Base-by-base conservation (phyloP, 2,797 vertebrate species). In the Huso huso region DNA sequence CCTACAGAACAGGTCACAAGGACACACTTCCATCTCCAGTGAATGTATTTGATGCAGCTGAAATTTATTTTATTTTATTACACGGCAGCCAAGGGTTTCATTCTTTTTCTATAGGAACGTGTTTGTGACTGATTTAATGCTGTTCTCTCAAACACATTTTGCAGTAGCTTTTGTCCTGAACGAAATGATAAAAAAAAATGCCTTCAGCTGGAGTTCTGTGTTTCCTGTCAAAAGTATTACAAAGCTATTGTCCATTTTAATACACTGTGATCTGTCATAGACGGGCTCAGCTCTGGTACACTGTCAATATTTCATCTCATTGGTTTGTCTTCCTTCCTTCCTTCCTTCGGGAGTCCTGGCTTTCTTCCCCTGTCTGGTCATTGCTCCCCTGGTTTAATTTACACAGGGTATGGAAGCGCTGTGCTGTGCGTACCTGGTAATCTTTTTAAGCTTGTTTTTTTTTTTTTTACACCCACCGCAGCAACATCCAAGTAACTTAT, bases 211-310 rank as follows among this genome's bases (percentile, higher is more conserved):
- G 23, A 37, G 23, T 37, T 37, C 23, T 6, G 11, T 48, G 7
- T 63, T 49, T 63, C 7, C 10, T 49, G 62, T 12, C 49, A 13
- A 8, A 10, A 48, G 37, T 63, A 10, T 66, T 69, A 58, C 70
- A 73, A 71, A 68, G 37, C 23, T 66, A 59, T 37, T 70, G 75
- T 68, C 74, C 79, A 55, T 64, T 68, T 70, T 77, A 68, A 72
- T 75, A 69, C 48, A 48, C 51, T 53, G 68, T 51, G 13, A 49
- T 70, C 66, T 69, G 57, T 74, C 55, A 70, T 62, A 63, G 51
- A 63, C 18, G 49, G 53, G 51, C 23, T 61, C 63, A 65, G 12
- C 12, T 58, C 11, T 58, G 64, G 66, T 72, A 51, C 53, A 52
- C 37, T 13, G 67, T 72, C 75, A 64, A 67, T 69, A 73, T 66